A percentile compares a stretch with the other conserved stretches of the same genome.
phyloP scores from a whole-genome alignment of 2,888 invertebrate genomes.

The Meganola albula region DNA sequence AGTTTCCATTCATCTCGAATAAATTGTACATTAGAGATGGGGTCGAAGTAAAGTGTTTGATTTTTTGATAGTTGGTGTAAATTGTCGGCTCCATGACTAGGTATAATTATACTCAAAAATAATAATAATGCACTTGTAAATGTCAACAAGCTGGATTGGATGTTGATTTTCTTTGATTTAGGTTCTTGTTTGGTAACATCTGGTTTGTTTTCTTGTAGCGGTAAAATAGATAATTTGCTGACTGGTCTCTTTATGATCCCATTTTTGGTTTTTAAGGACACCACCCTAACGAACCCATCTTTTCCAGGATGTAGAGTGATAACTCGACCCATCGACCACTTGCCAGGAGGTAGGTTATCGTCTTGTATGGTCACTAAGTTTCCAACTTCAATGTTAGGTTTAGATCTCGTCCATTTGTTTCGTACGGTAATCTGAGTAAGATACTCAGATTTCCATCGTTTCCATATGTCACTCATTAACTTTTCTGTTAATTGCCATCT shows the following conservation, averaged over 20 bases:
- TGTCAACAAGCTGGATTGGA: background rate
- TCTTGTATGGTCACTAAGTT: background rate
- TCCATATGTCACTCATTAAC: constrained; percentile 2
- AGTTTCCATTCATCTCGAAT: background rate
- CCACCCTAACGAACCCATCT: background rate
- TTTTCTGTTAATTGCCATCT: constrained; percentile 5
- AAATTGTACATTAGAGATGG: background rate
- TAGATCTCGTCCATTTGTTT: background rate
- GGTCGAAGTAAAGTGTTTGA: background rate
- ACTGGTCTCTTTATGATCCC: background rate
- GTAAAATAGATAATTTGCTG: background rate
- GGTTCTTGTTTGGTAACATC: background rate
- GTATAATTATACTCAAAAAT: background rate
- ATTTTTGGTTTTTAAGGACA: background rate
- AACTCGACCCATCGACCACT: constrained; percentile 1
- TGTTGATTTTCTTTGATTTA: background rate
- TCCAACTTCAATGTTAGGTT: background rate
- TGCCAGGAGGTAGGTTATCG: background rate
- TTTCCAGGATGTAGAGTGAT: background rate
- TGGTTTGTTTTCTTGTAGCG: background rate
- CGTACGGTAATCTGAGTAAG: background rate
- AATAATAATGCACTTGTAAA: background rate
- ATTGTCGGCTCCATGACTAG: background rate
- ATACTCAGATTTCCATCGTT: background rate
- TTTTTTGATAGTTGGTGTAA: background rate